phyloP scores from a whole-genome alignment of 2,113 vertebrate species.

The Perccottus glenii region DNA sequence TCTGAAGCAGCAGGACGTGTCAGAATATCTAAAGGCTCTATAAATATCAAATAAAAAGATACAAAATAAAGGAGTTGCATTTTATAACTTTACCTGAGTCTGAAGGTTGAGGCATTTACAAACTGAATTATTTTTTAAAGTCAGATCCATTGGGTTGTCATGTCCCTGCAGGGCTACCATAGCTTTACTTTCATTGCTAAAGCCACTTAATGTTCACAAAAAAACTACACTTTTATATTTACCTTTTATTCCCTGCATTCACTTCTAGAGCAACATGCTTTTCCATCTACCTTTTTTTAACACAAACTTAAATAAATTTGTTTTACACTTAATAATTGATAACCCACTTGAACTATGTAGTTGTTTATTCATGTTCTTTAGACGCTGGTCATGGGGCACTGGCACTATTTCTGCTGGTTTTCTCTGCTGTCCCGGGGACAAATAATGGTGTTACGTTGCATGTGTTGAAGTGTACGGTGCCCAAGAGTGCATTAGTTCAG shows the following conservation, averaged over 20 bases:
- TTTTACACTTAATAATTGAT: slow-evolving; percentile 7
- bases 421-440: not conserved
- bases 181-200: no score
- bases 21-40: no score
- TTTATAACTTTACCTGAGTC: no score
- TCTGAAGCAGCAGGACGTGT: no score
- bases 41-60: no score
- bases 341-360: not conserved
- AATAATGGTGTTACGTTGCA: not conserved
- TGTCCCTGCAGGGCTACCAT: no score
- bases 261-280: not conserved
- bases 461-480: not conserved
- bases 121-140: no score
- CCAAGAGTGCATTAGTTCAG: slow-evolving; percentile 10
- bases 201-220: not conserved
- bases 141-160: no score
- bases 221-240: not conserved
- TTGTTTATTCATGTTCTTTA: not conserved
- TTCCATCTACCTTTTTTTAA: not conserved
- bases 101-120: no score
- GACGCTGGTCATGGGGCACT: not conserved
- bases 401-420: not conserved
- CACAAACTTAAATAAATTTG: slow-evolving; percentile 14
- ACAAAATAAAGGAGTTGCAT: no score
- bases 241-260: not conserved